Evolutionary conservation across 1,140 invertebrate genomes (phyloP).

Genomic region (Lasioglossum albipes): DNA sequence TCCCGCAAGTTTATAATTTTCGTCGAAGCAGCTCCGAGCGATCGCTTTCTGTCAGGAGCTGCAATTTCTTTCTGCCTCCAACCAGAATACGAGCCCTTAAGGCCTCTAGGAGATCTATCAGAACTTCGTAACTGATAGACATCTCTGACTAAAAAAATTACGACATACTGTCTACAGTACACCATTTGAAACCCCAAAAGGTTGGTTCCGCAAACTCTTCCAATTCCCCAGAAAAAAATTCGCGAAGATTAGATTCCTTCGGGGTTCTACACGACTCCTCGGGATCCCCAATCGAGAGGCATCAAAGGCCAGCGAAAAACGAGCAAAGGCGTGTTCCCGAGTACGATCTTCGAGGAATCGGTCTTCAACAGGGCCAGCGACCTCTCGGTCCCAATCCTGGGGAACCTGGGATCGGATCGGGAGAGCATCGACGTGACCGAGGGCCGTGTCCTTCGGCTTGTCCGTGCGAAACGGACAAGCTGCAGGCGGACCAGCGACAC

Average conservation of each 20-base stretch:
- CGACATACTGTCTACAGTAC: too few species aligned
- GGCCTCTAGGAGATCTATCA: too few species aligned
- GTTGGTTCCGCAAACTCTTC: background rate
- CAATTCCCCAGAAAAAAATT: background rate
- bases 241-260: background rate
- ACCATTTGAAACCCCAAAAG: too few species aligned
- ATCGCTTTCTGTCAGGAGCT: too few species aligned
- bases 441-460: conserved; percentile 69
- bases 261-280: rapidly evolving
- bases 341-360: conserved; percentile 1
- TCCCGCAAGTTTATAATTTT: too few species aligned
- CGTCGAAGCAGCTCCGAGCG: too few species aligned
- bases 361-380: conserved; percentile 14
- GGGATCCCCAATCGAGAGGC: too few species aligned
- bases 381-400: conserved; percentile 12
- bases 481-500: conserved; percentile 72
- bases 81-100: too few species aligned
- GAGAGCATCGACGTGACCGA: conserved; percentile 37
- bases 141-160: too few species aligned
- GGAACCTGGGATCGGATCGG: conserved; percentile 22
- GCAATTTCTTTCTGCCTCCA: too few species aligned
- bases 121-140: too few species aligned
- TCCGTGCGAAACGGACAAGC: conserved; percentile 73
- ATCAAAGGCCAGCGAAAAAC: background rate
- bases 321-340: background rate